These are phyloP conservation scores for Brienomyrus longianalis DNA, from an alignment of 2,113 vertebrate genomes.

Conservation along the genomic window DNA sequence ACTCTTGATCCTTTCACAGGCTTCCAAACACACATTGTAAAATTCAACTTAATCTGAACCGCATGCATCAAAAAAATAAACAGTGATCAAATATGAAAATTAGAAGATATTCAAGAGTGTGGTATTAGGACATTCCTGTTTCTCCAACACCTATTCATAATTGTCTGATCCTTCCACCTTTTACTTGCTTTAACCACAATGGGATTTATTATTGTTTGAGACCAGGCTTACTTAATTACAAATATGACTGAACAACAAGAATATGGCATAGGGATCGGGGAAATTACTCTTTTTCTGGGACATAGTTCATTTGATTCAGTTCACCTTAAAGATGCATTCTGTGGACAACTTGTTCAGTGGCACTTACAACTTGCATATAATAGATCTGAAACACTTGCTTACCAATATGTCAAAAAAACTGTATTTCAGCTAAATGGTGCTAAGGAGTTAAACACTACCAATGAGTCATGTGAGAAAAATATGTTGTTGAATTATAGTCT, in stretches of 20 bases:
- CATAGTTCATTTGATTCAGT: not conserved
- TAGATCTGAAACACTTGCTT: not conserved
- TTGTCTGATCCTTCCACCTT: not conserved
- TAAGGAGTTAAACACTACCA: not conserved
- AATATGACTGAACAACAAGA: not conserved
- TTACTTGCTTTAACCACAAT: not conserved
- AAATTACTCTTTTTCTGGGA: not conserved
- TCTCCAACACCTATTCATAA: not conserved
- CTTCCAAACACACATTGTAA: not conserved
- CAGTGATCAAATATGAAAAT: not conserved
- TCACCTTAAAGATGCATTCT: not conserved
- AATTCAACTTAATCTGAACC: not conserved
- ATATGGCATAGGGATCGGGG: not conserved
- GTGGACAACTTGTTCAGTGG: not conserved
- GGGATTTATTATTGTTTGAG: not conserved
- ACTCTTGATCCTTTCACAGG: not conserved
- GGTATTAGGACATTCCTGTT: not conserved
- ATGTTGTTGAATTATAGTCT: not conserved
- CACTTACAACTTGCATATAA: not conserved
- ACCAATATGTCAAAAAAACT: not conserved
- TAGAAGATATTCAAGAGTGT: not conserved
- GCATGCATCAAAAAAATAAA: not conserved
- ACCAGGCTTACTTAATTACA: not conserved
- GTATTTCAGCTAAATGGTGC: not conserved
- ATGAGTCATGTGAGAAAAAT: not conserved